phyloP scores from a whole-genome alignment of 2,113 vertebrate genomes.

The Ageneiosus marmoratus region DNA sequence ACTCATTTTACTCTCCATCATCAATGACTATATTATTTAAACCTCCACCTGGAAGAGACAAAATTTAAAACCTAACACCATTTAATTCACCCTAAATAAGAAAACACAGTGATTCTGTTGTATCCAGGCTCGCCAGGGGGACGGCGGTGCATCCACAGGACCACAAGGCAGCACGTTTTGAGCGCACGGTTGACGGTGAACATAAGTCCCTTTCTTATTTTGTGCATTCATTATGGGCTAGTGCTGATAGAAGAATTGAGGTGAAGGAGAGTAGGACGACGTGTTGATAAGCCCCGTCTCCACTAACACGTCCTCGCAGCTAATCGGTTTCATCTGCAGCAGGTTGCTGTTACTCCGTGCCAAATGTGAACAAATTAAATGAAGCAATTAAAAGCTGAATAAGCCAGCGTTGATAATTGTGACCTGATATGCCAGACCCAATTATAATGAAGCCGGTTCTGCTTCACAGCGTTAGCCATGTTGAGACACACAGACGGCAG shows the following conservation, averaged over 20 bases:
- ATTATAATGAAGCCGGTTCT: conserved; percentile 73
- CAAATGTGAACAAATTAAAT: conserved; percentile 81
- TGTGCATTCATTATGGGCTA: conserved; percentile 15
- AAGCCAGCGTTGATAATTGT: conserved; percentile 75
- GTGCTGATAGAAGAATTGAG: conserved; percentile 18
- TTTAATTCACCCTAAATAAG: neutral
- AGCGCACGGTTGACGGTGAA: neutral
- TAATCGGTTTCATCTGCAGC: conserved; percentile 72
- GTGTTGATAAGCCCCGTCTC: conserved; percentile 45
- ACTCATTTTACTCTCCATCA: neutral
- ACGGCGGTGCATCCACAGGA: neutral
- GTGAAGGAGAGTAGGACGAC: conserved; percentile 15
- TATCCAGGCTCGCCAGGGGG: neutral
- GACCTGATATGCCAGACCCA: conserved; percentile 72
- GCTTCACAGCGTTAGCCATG: conserved; percentile 61
- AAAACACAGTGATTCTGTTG: too few species aligned
- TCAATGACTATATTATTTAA: neutral
- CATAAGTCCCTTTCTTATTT: neutral
- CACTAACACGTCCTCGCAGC: conserved; percentile 68
- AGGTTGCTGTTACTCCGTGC: conserved; percentile 73
- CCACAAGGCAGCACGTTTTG: neutral
- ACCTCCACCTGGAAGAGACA: neutral
- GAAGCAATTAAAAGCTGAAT: conserved; percentile 79
- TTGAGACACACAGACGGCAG: conserved; percentile 55
- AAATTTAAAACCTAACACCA: neutral